These are phyloP conservation scores for Columba janthina DNA, from an alignment of 2,113 vertebrate genomes.

Conservation along the genomic window DNA sequence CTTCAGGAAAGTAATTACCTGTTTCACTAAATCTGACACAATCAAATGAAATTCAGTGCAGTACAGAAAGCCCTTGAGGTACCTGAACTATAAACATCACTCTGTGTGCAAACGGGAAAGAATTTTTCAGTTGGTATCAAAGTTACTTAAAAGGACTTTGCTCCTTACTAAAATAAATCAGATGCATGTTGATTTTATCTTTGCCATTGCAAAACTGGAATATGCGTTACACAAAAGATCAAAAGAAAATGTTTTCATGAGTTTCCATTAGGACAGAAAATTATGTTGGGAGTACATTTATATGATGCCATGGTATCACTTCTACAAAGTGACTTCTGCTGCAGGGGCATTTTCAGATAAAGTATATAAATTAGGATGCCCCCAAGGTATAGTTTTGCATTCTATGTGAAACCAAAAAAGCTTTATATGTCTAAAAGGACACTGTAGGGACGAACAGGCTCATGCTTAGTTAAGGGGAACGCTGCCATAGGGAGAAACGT, in stretches of 20 bases:
- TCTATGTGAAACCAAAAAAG: conserved; percentile 6
- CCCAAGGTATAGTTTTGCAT: conserved; percentile 16
- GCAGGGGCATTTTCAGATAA: conserved; percentile 42
- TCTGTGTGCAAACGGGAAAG: not conserved
- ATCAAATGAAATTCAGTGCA: conserved; percentile 12
- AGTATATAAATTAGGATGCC: conserved; percentile 11
- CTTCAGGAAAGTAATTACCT: conserved; percentile 49
- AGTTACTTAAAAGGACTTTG: conserved; percentile 39
- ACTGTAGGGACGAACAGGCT: conserved; percentile 18
- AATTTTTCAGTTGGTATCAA: conserved; percentile 21
- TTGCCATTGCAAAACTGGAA: not conserved
- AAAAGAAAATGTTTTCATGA: not conserved
- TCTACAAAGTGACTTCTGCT: conserved; percentile 15
- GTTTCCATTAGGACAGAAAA: not conserved
- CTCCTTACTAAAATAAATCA: conserved; percentile 28
- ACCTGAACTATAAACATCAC: not conserved
- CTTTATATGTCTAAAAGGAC: not conserved
- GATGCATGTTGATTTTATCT: conserved; percentile 34
- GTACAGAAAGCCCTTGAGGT: conserved; percentile 11
- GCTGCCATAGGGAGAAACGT: not conserved
- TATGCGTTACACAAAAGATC: not conserved
- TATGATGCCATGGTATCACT: not conserved
- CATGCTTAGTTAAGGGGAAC: conserved; percentile 59
- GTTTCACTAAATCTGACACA: conserved; percentile 37
- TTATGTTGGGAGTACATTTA: not conserved